Evolutionary conservation across 1,140 invertebrate species (phyloP).

Genomic region (Portunus trituberculatus): DNA sequence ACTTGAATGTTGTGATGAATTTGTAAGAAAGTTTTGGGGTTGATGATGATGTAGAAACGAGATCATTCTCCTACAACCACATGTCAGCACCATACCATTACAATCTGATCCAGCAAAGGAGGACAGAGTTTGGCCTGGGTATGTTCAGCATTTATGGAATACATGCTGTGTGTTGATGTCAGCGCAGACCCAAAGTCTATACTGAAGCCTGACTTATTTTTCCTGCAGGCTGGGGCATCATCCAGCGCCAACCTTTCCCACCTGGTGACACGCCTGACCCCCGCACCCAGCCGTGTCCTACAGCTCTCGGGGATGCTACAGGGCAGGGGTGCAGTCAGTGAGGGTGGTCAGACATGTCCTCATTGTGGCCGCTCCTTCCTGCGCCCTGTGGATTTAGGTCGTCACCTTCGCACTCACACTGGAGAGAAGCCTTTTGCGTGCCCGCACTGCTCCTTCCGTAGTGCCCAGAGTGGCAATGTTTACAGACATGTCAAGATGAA

Average conservation of each 20-base stretch:
- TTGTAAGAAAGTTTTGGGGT: background rate
- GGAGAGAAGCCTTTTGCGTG: constrained; percentile 83
- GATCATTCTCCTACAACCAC: background rate
- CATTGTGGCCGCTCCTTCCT: constrained; percentile 77
- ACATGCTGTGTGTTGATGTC: constrained; percentile 33
- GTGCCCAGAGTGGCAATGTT: constrained; percentile 76
- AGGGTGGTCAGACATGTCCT: constrained; percentile 66
- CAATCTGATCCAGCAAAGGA: background rate
- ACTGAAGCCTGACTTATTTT: constrained; percentile 71
- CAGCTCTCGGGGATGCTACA: constrained; percentile 27
- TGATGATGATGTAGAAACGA: background rate
- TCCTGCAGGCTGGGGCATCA: constrained; percentile 71
- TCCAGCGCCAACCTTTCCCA: constrained; percentile 61
- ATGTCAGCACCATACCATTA: background rate
- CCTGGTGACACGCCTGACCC: constrained; percentile 59
- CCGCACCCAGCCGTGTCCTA: constrained; percentile 43
- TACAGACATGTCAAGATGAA: constrained; percentile 76
- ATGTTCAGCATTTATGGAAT: background rate
- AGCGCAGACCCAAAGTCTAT: constrained; percentile 47
- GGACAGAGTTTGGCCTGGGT: background rate
- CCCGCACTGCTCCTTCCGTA: constrained; percentile 80
- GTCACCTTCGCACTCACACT: constrained; percentile 81
- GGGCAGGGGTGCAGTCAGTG: constrained; percentile 3
- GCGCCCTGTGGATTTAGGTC: constrained; percentile 89
- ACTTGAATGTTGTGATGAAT: background rate